phyloP scores from a whole-genome alignment of 37 sponge, comb jelly and placozoan genomes.

The Chondrilla cf. caribensis region DNA sequence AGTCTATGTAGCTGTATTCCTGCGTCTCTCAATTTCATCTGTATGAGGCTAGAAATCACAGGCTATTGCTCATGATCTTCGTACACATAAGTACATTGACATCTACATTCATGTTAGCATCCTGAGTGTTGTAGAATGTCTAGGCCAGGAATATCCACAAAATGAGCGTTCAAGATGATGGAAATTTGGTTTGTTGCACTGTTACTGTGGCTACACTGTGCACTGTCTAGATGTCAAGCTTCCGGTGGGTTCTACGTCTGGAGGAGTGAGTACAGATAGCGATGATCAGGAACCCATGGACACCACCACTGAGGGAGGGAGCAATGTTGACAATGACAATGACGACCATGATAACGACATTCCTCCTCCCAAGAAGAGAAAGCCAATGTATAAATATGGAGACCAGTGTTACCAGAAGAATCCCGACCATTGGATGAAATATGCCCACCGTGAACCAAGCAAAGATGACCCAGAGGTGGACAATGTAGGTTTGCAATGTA shows the following conservation, averaged over 20 bases:
- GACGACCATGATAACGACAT: conserved; percentile 35
- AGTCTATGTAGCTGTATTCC: too few relatives aligned
- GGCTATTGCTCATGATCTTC: too few relatives aligned
- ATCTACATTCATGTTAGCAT: too few relatives aligned
- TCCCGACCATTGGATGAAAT: conserved; percentile 35
- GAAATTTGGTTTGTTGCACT: too few relatives aligned
- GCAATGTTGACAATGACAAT: neutral
- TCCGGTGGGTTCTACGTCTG: neutral
- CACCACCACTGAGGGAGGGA: neutral
- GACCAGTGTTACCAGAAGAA: conserved; percentile 57
- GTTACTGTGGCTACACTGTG: too few relatives aligned
- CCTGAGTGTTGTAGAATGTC: too few relatives aligned
- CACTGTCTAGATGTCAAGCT: conserved; percentile 3
- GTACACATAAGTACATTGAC: too few relatives aligned
- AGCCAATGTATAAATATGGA: conserved; percentile 49
- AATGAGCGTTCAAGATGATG: too few relatives aligned
- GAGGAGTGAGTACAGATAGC: neutral
- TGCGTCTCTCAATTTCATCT: too few relatives aligned
- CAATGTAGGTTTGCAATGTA: neutral
- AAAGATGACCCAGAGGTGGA: neutral
- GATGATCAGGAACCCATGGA: neutral
- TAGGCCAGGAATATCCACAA: too few relatives aligned
- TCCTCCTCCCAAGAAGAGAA: conserved; percentile 27
- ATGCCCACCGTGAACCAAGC: conserved; percentile 47
- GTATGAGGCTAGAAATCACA: too few relatives aligned